Percentiles rank a stretch among this genome's conserved stretches.
phyloP scores from a whole-genome alignment of 2,797 vertebrate species.

The Syngnathus acus region DNA sequence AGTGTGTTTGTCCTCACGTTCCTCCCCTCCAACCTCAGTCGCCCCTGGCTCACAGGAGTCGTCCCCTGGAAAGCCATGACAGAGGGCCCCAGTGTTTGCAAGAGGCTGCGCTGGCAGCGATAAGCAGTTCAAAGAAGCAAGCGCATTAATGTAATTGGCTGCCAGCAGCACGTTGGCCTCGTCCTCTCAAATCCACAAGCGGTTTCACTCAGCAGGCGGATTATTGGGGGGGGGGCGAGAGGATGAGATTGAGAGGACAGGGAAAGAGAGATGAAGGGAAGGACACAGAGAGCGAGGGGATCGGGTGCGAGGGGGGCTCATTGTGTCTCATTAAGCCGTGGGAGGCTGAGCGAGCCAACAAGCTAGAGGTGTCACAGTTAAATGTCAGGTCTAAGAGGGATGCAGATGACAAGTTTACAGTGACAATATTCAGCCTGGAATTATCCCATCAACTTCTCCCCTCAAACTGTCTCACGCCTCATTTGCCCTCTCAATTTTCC shows the following conservation, averaged over 20 bases:
- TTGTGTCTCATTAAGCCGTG: constrained; percentile 68
- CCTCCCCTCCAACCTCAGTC: constrained; percentile 46
- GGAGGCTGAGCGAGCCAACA: constrained; percentile 52
- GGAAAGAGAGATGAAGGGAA: constrained; percentile 51
- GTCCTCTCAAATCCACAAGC: constrained; percentile 62
- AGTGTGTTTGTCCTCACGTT: constrained; percentile 21
- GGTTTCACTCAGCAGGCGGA: constrained; percentile 63
- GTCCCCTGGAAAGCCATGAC: constrained; percentile 65
- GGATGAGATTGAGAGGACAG: constrained; percentile 50
- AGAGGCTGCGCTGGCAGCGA: constrained; percentile 72
- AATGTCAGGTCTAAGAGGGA: constrained; percentile 67
- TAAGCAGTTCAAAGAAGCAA: constrained; percentile 80
- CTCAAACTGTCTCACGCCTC: constrained; percentile 37
- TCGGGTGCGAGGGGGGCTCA: constrained; percentile 30
- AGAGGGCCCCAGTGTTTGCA: constrained; percentile 66
- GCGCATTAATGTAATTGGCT: constrained; percentile 78
- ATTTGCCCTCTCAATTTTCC: constrained; percentile 42
- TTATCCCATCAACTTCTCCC: constrained; percentile 33
- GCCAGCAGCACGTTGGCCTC: constrained; percentile 67
- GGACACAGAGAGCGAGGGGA: constrained; percentile 41
- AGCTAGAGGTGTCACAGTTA: constrained; percentile 65
- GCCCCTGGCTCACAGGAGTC: constrained; percentile 53
- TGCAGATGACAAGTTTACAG: constrained; percentile 40
- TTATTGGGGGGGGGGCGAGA: constrained; percentile 55
- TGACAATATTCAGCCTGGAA: constrained; percentile 31